phyloP scores from a whole-genome alignment of 2,797 vertebrate species.

The Buceros bicornis region DNA sequence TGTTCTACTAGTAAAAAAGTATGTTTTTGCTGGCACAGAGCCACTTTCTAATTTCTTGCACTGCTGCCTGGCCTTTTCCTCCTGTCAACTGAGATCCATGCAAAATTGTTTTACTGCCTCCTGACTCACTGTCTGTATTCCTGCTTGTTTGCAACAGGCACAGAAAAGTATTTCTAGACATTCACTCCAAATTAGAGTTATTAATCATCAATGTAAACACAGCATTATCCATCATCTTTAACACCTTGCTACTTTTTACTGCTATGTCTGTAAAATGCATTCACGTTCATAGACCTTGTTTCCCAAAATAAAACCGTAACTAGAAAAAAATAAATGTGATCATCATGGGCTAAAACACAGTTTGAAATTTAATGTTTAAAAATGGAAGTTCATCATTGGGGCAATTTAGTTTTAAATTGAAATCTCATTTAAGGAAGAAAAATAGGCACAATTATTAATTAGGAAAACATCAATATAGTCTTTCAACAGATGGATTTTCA shows the following conservation, averaged over 20 bases:
- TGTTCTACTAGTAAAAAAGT: constrained; percentile 57
- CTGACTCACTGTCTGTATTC: neutral
- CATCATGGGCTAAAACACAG: neutral
- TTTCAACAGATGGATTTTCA: neutral
- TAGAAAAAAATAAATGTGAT: neutral
- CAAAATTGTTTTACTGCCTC: constrained; percentile 14
- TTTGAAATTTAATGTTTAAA: neutral
- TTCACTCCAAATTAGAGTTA: neutral
- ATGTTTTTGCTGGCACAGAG: constrained; percentile 49
- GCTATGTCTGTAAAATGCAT: neutral
- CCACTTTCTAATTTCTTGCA: constrained; percentile 28
- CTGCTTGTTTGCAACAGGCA: neutral
- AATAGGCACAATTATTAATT: neutral
- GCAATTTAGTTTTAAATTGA: neutral
- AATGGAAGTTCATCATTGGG: neutral
- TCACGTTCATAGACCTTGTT: neutral
- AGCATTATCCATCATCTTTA: neutral
- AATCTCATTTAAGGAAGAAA: neutral
- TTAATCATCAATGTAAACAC: neutral
- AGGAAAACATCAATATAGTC: neutral
- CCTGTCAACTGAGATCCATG: constrained; percentile 45
- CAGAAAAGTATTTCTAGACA: neutral
- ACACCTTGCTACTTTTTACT: neutral
- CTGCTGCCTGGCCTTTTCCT: constrained; percentile 4
- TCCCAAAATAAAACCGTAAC: neutral